Percentiles rank a stretch among this genome's conserved stretches.
phyloP scores from a whole-genome alignment of 2,888 invertebrate genomes.

The Drosophila neonasuta region DNA sequence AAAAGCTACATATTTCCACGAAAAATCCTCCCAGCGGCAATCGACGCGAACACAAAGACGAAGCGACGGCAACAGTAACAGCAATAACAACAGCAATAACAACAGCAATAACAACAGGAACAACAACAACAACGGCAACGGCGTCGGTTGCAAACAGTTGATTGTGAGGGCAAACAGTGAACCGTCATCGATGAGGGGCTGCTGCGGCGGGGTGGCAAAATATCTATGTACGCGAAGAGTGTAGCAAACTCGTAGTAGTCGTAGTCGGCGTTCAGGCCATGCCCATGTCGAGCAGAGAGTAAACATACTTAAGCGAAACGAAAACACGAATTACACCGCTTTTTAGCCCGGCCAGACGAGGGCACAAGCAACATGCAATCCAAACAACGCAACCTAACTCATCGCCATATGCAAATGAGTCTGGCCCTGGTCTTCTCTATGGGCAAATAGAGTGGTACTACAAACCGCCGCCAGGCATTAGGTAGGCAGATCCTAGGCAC shows the following conservation, averaged over 20 bases:
- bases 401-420: slow-evolving; percentile 69
- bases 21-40: slow-evolving; percentile 62
- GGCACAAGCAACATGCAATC: slow-evolving; percentile 55
- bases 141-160: slow-evolving; percentile 60
- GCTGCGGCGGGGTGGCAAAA: slow-evolving; percentile 33
- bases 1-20: slow-evolving; percentile 64
- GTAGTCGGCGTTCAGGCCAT: slow-evolving; percentile 40
- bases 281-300: slow-evolving; percentile 57
- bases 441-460: slow-evolving; percentile 42
- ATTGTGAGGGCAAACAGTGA: slow-evolving; percentile 52
- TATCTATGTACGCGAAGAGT: neutral
- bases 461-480: slow-evolving; percentile 29
- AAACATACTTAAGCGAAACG: slow-evolving; percentile 74
- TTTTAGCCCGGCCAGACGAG: slow-evolving; percentile 55
- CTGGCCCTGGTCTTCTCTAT: slow-evolving; percentile 49
- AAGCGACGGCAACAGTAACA: neutral
- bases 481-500: slow-evolving; percentile 56
- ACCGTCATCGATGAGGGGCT: slow-evolving; percentile 31
- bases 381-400: slow-evolving; percentile 52
- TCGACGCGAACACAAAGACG: slow-evolving; percentile 35
- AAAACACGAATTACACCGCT: slow-evolving; percentile 66
- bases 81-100: slow-evolving; percentile 7
- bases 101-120: too few species aligned
- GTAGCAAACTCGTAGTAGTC: too few species aligned
- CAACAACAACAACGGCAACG: slow-evolving; percentile 16